phyloP scores from a whole-genome alignment of 2,888 invertebrate species.

The Chrysomela aeneicollis region DNA sequence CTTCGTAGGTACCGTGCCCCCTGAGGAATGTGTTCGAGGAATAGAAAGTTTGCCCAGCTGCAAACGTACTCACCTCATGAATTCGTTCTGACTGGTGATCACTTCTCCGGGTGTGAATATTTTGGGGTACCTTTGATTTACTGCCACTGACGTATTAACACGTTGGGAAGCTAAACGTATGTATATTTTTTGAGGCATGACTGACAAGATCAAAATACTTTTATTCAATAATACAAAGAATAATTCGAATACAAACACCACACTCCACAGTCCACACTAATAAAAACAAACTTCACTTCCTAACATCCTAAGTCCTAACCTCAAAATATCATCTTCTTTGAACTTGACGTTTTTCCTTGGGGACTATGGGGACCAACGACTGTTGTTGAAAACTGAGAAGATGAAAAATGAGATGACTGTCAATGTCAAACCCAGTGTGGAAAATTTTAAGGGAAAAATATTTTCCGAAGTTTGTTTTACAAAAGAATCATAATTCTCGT shows the following conservation, averaged over 20 bases:
- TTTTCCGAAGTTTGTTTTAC: not conserved
- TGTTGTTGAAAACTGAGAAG: too few relatives aligned
- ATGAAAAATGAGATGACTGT: too few relatives aligned
- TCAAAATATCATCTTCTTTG: not conserved
- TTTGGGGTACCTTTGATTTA: slow-evolving; percentile 68
- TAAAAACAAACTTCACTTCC: too few relatives aligned
- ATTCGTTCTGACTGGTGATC: slow-evolving; percentile 82
- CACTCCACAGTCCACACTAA: too few relatives aligned
- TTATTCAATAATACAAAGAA: not conserved
- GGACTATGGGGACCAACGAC: too few relatives aligned
- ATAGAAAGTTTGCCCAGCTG: not conserved
- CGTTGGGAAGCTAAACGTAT: slow-evolving; percentile 72
- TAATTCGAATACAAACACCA: too few relatives aligned
- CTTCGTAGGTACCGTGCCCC: slow-evolving; percentile 96
- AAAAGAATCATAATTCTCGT: not conserved
- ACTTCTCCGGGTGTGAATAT: slow-evolving; percentile 89
- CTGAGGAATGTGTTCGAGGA: slow-evolving; percentile 69
- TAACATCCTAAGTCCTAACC: not conserved
- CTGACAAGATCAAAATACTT: not conserved
- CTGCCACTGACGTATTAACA: slow-evolving; percentile 67
- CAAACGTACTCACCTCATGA: slow-evolving; percentile 73
- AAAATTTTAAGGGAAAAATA: too few relatives aligned
- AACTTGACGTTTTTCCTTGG: too few relatives aligned
- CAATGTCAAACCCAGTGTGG: too few relatives aligned
- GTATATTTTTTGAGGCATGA: slow-evolving; percentile 61